A percentile compares a stretch with the other conserved stretches of the same genome.
Evolutionary conservation across 2,797 vertebrate genomes (phyloP).

Genomic region (Cetoscarus ocellatus): DNA sequence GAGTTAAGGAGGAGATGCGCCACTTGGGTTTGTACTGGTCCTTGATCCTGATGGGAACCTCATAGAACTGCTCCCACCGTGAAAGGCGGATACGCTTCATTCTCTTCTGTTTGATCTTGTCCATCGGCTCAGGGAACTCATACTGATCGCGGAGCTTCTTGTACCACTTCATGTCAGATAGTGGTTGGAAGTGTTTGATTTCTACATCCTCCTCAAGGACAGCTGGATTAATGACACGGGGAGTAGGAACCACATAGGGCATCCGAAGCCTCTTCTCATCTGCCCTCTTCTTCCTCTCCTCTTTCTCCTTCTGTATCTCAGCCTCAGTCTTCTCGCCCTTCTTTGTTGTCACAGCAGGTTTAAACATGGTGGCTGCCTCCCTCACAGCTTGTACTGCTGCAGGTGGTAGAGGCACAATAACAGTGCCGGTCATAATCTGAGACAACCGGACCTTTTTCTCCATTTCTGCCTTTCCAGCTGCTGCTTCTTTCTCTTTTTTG

Average conservation of each 20-base stretch:
- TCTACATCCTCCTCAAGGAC: constrained; percentile 91
- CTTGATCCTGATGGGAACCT: constrained; percentile 95
- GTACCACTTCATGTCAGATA: constrained; percentile 99
- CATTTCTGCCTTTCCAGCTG: constrained; percentile 87
- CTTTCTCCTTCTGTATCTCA: constrained; percentile 88
- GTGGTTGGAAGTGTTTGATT: constrained; percentile 96
- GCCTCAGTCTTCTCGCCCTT: constrained; percentile 91
- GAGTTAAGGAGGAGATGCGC: constrained; percentile 91
- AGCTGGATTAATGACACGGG: constrained; percentile 85
- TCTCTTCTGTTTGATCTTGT: constrained; percentile 92
- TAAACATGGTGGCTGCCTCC: constrained; percentile 94
- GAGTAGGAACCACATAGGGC: constrained; percentile 94
- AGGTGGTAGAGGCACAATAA: constrained; percentile 90
- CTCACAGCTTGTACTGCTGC: constrained; percentile 94
- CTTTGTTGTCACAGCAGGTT: constrained; percentile 94
- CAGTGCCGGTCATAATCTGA: constrained; percentile 92
- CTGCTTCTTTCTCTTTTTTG: constrained; percentile 83
- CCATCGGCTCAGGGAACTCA: constrained; percentile 97
- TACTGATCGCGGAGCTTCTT: constrained; percentile 96
- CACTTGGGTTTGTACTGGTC: constrained; percentile 97
- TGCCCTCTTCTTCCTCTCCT: constrained; percentile 89
- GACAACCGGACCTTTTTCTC: constrained; percentile 95
- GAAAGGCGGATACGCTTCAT: constrained; percentile 98
- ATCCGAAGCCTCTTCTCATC: constrained; percentile 94
- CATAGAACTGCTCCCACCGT: constrained; percentile 98